Conservation (phyloP, 1,140 invertebrate genomes). For the Drosophila miranda region DNA sequence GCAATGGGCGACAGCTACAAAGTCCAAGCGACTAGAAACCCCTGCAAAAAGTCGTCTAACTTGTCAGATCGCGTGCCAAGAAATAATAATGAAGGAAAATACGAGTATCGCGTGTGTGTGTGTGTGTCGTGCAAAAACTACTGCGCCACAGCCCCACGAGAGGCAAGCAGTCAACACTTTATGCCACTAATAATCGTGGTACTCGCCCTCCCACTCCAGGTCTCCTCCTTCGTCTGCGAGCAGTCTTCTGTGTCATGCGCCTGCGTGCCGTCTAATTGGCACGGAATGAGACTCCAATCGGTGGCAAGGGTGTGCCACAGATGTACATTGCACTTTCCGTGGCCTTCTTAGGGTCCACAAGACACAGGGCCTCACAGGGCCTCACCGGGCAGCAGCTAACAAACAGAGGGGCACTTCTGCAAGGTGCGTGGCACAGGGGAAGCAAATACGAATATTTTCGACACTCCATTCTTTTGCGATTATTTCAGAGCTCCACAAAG, state of each 20-base stretch:
- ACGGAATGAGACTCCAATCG: slow-evolving; percentile 44
- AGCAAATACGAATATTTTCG: too few species aligned
- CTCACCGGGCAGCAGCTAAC: too few species aligned
- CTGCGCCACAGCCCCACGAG: slow-evolving; percentile 2
- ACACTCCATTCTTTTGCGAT: too few species aligned
- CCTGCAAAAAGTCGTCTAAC: slow-evolving; percentile 54
- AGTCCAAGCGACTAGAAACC: slow-evolving; percentile 50
- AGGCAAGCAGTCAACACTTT: slow-evolving; percentile 58
- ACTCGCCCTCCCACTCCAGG: neutral
- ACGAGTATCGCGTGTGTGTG: slow-evolving; percentile 51
- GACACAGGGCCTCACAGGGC: too few species aligned
- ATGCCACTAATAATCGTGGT: slow-evolving; percentile 66
- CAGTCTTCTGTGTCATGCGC: slow-evolving; percentile 52
- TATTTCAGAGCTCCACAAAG: too few species aligned
- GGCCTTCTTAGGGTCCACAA: too few species aligned
- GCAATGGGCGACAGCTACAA: slow-evolving; percentile 62
- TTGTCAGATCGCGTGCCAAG: slow-evolving; percentile 79
- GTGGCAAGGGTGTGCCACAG: neutral
- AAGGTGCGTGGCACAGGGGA: too few species aligned
- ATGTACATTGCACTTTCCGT: too few species aligned
- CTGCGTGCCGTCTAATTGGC: slow-evolving; percentile 70
- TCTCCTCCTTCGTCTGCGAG: slow-evolving; percentile 2
- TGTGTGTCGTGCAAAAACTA: slow-evolving; percentile 11
- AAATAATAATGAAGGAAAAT: slow-evolving; percentile 80
- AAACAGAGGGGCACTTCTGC: too few species aligned